A percentile compares a stretch with the other conserved stretches of the same genome.
phyloP scores from a whole-genome alignment of 37 sponge, comb jelly and placozoan genomes.

The Crambe crambe region DNA sequence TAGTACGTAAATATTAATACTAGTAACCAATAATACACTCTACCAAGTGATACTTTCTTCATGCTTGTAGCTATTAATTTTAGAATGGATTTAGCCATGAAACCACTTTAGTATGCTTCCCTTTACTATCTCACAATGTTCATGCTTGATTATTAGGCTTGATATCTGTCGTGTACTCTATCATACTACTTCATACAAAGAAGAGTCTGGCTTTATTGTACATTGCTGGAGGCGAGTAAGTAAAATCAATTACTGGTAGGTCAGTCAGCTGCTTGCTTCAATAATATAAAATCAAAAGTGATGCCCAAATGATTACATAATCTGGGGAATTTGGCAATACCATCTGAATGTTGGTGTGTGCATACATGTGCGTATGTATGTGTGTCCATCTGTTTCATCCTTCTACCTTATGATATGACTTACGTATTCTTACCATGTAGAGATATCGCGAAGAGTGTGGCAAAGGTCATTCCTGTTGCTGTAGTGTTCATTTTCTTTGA shows the following conservation, averaged over 20 bases:
- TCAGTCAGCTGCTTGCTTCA: no score
- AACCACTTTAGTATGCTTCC: background rate
- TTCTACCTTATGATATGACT: background rate
- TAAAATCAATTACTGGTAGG: background rate
- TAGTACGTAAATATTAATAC: no score
- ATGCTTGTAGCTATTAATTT: no score
- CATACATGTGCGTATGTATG: no score
- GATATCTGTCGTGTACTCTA: background rate
- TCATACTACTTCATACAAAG: background rate
- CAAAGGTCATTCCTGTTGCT: background rate
- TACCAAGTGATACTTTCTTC: no score
- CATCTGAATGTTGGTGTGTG: no score
- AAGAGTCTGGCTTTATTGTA: background rate
- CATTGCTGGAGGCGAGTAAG: background rate
- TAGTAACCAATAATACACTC: no score
- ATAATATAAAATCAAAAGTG: no score
- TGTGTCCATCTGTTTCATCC: no score
- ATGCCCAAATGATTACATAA: no score
- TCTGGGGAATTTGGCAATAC: no score
- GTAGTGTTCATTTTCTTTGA: background rate
- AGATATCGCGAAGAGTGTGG: background rate
- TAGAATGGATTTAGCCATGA: no score
- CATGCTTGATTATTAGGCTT: background rate
- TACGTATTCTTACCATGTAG: background rate
- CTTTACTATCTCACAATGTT: background rate